Conservation (phyloP, 2,888 invertebrate species). For the Sarcophaga variegata region DNA sequence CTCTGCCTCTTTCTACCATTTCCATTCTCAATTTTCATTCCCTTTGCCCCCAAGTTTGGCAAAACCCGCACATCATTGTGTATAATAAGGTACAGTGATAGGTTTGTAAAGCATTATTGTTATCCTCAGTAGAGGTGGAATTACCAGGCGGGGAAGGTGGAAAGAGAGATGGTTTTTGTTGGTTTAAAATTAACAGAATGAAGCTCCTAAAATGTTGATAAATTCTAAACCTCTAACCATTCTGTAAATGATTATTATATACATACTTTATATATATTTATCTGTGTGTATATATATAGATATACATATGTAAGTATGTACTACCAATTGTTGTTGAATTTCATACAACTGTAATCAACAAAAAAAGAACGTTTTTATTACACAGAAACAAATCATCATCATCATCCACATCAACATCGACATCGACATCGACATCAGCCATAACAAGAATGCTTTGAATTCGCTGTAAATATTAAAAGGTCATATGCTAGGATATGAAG, state of each 20-base stretch:
- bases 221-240: neutral
- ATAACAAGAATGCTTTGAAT: constrained; percentile 23
- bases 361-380: constrained; percentile 50
- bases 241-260: neutral
- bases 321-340: constrained; percentile 31
- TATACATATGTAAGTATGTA: neutral
- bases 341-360: constrained; percentile 39
- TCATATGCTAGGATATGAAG: neutral
- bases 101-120: neutral
- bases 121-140: constrained; percentile 10
- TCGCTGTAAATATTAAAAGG: neutral
- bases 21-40: neutral
- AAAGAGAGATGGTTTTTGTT: neutral
- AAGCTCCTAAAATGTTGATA: constrained; percentile 55
- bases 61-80: neutral
- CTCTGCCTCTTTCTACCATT: too few relatives aligned
- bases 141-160: neutral
- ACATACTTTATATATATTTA: neutral
- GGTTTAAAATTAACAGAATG: constrained; percentile 41
- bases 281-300: neutral
- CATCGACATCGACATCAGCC: too few relatives aligned
- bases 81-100: neutral
- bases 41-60: neutral
- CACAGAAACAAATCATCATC: constrained; percentile 58
- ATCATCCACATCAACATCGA: neutral